phyloP scores from a whole-genome alignment of 2,113 vertebrate species.

The Sakesphorus luctuosus region DNA sequence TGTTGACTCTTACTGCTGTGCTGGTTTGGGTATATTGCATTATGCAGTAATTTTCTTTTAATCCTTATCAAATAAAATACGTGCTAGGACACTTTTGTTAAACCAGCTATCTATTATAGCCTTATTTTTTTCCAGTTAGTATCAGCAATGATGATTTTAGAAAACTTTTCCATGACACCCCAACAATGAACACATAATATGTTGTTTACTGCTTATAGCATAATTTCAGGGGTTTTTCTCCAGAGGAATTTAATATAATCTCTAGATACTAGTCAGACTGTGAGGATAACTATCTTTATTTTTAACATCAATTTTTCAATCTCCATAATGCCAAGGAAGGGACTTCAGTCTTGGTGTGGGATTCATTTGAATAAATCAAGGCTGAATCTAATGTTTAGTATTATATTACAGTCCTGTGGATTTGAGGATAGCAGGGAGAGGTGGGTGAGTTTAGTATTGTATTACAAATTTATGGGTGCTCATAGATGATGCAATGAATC shows the following conservation, averaged over 20 bases:
- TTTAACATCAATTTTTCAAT: constrained; percentile 5
- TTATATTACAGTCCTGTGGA: background rate
- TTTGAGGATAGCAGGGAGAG: background rate
- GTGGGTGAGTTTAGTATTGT: background rate
- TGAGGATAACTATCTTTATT: background rate
- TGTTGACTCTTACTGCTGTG: background rate
- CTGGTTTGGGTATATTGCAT: constrained; percentile 15
- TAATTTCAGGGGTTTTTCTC: background rate
- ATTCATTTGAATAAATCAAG: background rate
- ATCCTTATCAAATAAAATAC: constrained; percentile 46
- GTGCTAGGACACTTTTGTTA: constrained; percentile 8
- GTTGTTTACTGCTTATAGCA: background rate
- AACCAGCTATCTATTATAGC: background rate
- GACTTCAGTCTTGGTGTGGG: background rate
- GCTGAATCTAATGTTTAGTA: background rate
- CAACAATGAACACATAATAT: background rate
- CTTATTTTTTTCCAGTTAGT: constrained; percentile 2
- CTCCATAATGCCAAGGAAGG: background rate
- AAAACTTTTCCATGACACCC: background rate
- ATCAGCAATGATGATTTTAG: background rate
- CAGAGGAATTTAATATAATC: background rate
- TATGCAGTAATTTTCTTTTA: constrained; percentile 54
- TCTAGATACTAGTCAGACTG: background rate
- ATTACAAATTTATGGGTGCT: background rate
- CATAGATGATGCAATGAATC: background rate